Percentiles rank a stretch among this genome's conserved stretches.
These are phyloP conservation scores for Isaurus tuberculatus DNA, from an alignment of 92 coral and sea anemone genomes.

Conservation along the genomic window DNA sequence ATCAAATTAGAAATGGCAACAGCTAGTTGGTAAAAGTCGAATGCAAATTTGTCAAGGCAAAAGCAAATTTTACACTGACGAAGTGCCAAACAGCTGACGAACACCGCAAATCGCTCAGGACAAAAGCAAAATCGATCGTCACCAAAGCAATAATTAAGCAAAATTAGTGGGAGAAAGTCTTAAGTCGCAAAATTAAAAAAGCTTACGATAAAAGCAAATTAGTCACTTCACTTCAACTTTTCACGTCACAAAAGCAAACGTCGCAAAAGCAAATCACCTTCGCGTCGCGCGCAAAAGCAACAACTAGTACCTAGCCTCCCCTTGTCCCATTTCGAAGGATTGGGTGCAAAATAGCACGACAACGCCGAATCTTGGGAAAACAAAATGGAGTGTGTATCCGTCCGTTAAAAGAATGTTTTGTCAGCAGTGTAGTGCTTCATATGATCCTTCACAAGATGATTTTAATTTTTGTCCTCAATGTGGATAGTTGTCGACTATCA, in stretches of 20 bases:
- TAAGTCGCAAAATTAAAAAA: slow-evolving; percentile 16
- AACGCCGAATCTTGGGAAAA: slow-evolving; percentile 4
- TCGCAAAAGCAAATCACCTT: slow-evolving; percentile 28
- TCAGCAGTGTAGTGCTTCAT: slow-evolving; percentile 16
- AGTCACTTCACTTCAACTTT: not conserved
- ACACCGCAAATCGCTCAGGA: slow-evolving; percentile 44
- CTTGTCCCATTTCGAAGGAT: slow-evolving; percentile 15
- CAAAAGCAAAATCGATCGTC: not conserved
- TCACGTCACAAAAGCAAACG: slow-evolving; percentile 22
- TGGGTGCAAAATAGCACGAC: slow-evolving; percentile 1
- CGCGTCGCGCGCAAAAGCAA: slow-evolving; percentile 24
- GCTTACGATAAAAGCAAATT: slow-evolving; percentile 20
- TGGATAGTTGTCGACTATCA: slow-evolving; percentile 12
- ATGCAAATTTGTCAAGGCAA: too few species aligned
- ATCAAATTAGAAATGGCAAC: too few species aligned
- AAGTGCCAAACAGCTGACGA: too few species aligned
- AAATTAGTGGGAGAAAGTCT: slow-evolving; percentile 1
- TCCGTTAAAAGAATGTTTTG: not conserved
- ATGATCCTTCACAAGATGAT: slow-evolving; percentile 20
- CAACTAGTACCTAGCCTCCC: slow-evolving; percentile 26
- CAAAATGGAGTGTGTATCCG: not conserved
- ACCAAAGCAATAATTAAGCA: slow-evolving; percentile 22
- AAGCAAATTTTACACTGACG: too few species aligned
- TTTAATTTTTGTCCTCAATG: slow-evolving; percentile 8
- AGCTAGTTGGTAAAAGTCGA: too few species aligned